Evolutionary conservation across 2,113 vertebrate species (phyloP), one percentile per base, ranked within the genome.

Genomic region (Notarius lentiginosus): DNA sequence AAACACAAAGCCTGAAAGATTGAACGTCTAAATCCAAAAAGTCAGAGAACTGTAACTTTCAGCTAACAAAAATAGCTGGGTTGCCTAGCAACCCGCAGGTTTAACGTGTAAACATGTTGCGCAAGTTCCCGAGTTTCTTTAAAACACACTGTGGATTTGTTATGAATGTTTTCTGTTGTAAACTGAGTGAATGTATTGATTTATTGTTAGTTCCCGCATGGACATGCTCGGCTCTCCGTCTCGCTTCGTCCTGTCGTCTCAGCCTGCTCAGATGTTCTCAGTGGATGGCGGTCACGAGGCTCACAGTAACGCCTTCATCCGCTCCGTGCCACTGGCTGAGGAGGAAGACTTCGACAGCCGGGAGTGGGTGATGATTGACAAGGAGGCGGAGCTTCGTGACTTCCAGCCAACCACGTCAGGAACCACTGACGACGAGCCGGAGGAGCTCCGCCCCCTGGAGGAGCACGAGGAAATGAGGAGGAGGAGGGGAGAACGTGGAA

Each of bases 281-380:
- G 95, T 99, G n/a, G 97, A 99, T 9, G 96, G 77, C 2, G 88
- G 96, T 0, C 97, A 95, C 12, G 98, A 99, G 91, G 98, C 97
- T 24, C 96, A 99, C 92, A 99, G 98, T 94, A 99, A 99, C 0
- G 98, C 98, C 47, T 99, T 99, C 92, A 97, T 99, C 93, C 97
- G 97, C 88, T 99, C 98, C 0, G 98, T 99, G 87, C 98, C 98
- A 0, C 93, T 99, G 20, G 98, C 98, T 0, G 98, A 99, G 93
- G 98, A 99, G 93, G 98, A 99, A 93, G 98, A 99, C 95, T 99
- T 99, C 24, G 97, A 99, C 92, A 99, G 98, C 92, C 97, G 99
- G 89, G 98, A 99, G 91, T 99, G 98, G 98, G 98, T 99, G 89
- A 99, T 99, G 93, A 99, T 99, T 73, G 98, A 99, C 93, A 99